Conservation (phyloP, 2,113 vertebrate species). For the Leucopsar rothschildi region DNA sequence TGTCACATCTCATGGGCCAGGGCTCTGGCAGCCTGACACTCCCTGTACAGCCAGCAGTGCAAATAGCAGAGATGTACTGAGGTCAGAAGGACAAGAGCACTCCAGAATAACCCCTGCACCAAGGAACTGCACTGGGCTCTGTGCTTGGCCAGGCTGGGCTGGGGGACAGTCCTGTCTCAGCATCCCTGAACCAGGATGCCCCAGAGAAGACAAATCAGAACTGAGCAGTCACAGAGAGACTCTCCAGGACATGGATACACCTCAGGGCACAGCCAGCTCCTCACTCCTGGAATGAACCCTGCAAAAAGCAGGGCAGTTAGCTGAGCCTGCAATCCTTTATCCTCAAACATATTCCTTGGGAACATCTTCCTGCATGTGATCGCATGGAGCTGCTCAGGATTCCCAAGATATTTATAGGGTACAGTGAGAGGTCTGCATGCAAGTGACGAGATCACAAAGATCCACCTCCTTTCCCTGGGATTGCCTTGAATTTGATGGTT, state of each 20-base stretch:
- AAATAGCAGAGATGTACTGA: background rate
- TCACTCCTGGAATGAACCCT: background rate
- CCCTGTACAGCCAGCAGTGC: background rate
- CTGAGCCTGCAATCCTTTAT: background rate
- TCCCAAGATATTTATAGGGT: background rate
- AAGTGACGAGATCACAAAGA: background rate
- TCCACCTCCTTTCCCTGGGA: background rate
- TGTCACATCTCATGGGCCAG: background rate
- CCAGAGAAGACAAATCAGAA: background rate
- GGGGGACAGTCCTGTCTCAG: background rate
- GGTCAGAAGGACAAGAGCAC: background rate
- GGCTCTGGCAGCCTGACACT: background rate
- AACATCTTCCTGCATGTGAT: background rate
- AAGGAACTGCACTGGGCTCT: background rate
- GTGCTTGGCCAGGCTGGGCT: background rate
- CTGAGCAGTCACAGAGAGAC: background rate
- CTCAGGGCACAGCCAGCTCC: background rate
- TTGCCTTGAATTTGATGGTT: background rate
- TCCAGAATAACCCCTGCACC: background rate
- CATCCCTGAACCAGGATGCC: background rate
- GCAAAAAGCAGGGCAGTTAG: background rate
- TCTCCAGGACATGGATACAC: background rate
- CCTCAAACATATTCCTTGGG: background rate
- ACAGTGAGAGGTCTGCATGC: background rate
- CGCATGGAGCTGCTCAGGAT: background rate